These are phyloP conservation scores for Pseudomugil gertrudae DNA, from an alignment of 2,797 vertebrate genomes.

Conservation along the genomic window DNA sequence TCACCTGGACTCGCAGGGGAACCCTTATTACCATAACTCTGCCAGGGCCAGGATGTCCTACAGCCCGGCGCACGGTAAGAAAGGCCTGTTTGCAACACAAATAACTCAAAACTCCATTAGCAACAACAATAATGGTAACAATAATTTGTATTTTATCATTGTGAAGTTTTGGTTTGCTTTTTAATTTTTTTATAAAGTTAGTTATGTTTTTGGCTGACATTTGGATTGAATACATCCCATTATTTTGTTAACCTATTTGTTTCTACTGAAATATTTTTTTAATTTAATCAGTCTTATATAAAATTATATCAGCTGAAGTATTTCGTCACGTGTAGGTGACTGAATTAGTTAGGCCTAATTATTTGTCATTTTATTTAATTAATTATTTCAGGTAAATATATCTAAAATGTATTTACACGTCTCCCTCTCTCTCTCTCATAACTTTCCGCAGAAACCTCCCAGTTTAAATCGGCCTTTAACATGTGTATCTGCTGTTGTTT, in stretches of 20 bases:
- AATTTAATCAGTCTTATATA: neutral
- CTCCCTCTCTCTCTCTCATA: too few relatives aligned
- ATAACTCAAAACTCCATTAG: too few relatives aligned
- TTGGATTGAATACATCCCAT: neutral
- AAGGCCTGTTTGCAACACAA: too few relatives aligned
- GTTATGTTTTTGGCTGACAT: neutral
- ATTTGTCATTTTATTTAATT: neutral
- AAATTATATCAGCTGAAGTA: neutral
- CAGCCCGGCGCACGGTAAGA: conserved; percentile 93
- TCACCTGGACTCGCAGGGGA: conserved; percentile 93
- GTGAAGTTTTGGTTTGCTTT: neutral
- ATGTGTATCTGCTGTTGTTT: conserved; percentile 5
- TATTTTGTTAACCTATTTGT: neutral
- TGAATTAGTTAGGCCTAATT: neutral
- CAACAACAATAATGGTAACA: too few relatives aligned
- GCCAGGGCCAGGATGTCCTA: conserved; percentile 92
- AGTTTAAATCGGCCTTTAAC: too few relatives aligned
- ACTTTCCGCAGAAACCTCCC: neutral
- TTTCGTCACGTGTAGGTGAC: neutral
- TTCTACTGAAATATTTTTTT: neutral
- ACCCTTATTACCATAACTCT: conserved; percentile 94
- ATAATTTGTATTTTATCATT: neutral
- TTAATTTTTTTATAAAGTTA: neutral
- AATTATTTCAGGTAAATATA: neutral
- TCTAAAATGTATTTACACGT: too few relatives aligned